Base-by-base conservation (phyloP, 92 coral and sea anemone species). In the Zoanthus solanderi region DNA sequence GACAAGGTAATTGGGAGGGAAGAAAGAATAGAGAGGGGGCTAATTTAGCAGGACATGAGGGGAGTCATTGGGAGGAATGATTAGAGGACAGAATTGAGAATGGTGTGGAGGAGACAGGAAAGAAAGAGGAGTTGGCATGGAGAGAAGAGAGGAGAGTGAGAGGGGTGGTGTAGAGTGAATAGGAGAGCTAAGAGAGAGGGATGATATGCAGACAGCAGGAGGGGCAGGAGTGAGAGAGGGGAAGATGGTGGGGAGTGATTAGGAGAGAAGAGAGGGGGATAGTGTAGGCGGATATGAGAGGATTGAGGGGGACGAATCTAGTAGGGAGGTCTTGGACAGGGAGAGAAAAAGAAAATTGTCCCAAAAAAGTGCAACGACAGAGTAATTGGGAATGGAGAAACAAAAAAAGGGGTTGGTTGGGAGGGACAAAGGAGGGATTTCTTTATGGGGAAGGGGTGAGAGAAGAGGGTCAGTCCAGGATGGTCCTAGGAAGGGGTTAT, bases 381-480 rank as follows among this genome's bases (percentile, higher is more conserved):
- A 28, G 30, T n/a, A 28, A 10, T n/a, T n/a, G 32, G 32, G 71
- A 65, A 65, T n/a, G 71, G 71, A 65, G 71, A 65, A 10, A 28
- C 5, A 31, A 65, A 65, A 10, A 65, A 31, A 65, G 32, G 32
- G 71, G 71, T n/a, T 65, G 71, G 71, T 65, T n/a, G n/a, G 71
- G 71, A 65, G 71, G 32, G 34, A 65, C 31, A 23, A 65, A 28
- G 28, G 30, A 28, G 71, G 32, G 71, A 65, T 37, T 65, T 65
- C n/a, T 65, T 65, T n/a, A 37, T n/a, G 32, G 71, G 71, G 71
- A n/a, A 65, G 32, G 4, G 71, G 71, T 17, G 71, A 65, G 71
- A 60, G 68, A 60, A 60, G 68, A 13, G 23, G 68, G 12, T 60
- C 68, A 23, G 23, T 23, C 16, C 0, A 52, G 56, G 56, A 52